These are phyloP conservation scores for Drosophila pruinosa DNA, from an alignment of 1,140 invertebrate genomes.

Conservation along the genomic window DNA sequence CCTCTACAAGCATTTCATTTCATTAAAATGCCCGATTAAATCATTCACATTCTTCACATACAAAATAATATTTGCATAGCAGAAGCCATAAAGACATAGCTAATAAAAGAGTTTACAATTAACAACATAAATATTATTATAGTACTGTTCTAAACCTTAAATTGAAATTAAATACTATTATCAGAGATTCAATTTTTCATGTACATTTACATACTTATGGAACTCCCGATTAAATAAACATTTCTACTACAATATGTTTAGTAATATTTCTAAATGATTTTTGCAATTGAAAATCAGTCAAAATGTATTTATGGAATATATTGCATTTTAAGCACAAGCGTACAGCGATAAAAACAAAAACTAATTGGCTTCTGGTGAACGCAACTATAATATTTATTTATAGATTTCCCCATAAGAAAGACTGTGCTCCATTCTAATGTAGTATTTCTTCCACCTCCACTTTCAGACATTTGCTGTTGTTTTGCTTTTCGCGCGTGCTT, in stretches of 20 bases:
- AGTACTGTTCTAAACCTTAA: too few relatives aligned
- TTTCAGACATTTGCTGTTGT: background rate
- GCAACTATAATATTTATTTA: background rate
- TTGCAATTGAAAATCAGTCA: background rate
- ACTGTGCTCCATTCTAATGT: background rate
- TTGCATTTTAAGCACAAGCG: too few relatives aligned
- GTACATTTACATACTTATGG: too few relatives aligned
- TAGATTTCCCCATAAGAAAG: background rate
- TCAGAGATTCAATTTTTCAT: too few relatives aligned
- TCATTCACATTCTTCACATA: too few relatives aligned
- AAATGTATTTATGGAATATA: background rate
- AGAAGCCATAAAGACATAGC: too few relatives aligned
- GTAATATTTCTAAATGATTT: background rate
- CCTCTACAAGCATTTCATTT: background rate
- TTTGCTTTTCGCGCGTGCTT: conserved; percentile 10
- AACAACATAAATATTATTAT: too few relatives aligned
- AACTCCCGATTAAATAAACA: too few relatives aligned
- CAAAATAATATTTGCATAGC: too few relatives aligned
- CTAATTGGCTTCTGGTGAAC: background rate
- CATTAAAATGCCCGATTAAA: background rate
- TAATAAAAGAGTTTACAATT: too few relatives aligned
- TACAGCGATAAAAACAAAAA: background rate
- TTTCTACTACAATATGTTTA: background rate
- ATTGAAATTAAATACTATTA: too few relatives aligned
- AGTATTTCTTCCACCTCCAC: background rate